Percentiles rank a stretch among this genome's conserved stretches.
Evolutionary conservation across 2,797 vertebrate species (phyloP).

Genomic region (Gila robusta): DNA sequence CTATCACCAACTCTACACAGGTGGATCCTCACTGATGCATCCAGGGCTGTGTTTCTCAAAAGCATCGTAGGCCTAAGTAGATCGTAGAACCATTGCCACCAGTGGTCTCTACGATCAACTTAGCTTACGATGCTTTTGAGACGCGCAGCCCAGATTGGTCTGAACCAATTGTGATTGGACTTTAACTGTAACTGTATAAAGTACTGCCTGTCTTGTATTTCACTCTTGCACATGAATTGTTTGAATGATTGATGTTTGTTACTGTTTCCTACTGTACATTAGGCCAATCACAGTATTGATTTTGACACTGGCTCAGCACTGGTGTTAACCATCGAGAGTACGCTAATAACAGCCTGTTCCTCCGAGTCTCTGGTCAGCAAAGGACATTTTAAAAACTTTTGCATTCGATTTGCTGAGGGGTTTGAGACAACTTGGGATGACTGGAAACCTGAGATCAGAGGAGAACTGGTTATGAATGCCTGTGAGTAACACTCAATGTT

Average conservation of each 20-base stretch:
- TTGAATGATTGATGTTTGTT: not conserved
- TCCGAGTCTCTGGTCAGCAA: constrained; percentile 99
- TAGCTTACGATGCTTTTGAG: too few species aligned
- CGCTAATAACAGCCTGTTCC: constrained; percentile 97
- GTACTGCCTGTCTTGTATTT: not conserved
- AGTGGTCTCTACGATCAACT: too few species aligned
- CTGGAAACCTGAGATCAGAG: constrained; percentile 96
- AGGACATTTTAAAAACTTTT: constrained; percentile 99
- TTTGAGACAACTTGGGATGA: constrained; percentile 99
- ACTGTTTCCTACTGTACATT: constrained; percentile 40
- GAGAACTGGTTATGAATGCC: constrained; percentile 96
- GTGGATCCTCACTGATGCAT: constrained; percentile 59
- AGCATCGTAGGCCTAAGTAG: too few species aligned
- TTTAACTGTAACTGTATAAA: not conserved
- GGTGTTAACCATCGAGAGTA: constrained; percentile 98
- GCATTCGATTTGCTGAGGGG: constrained; percentile 97
- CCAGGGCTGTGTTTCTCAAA: too few species aligned
- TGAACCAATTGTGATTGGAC: too few species aligned
- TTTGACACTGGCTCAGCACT: constrained; percentile 95
- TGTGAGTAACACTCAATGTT: constrained; percentile 82
- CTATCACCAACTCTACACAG: constrained; percentile 88
- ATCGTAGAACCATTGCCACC: too few species aligned
- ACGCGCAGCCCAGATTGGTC: not conserved
- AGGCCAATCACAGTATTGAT: constrained; percentile 94
- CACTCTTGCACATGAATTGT: too few species aligned